These are phyloP conservation scores for Caenorhabditis remanei DNA, from an alignment of 1,140 invertebrate genomes.

Conservation along the genomic window DNA sequence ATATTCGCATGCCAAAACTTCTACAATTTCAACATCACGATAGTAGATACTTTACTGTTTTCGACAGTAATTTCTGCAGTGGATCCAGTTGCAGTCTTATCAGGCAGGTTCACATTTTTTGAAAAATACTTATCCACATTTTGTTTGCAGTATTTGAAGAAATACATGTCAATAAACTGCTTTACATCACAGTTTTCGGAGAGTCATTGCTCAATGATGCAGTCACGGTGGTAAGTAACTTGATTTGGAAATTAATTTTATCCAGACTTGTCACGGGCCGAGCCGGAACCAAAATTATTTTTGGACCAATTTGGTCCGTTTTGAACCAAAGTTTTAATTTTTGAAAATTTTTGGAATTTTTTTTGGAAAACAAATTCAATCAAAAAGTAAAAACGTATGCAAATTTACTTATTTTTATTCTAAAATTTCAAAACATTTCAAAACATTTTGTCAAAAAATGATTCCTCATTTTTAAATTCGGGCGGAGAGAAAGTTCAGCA, in stretches of 20 bases:
- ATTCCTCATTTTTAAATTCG: no score
- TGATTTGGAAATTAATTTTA: neutral
- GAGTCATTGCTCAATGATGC: conserved; percentile 98
- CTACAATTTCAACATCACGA: conserved; percentile 61
- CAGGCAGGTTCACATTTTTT: neutral
- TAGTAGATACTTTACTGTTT: conserved; percentile 84
- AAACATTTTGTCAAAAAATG: no score
- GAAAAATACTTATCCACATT: neutral
- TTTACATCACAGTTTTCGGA: conserved; percentile 98
- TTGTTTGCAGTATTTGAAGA: conserved; percentile 68
- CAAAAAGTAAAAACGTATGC: no score
- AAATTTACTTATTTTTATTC: no score
- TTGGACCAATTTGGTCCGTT: no score
- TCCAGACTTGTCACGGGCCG: no score
- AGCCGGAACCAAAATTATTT: neutral
- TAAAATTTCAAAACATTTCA: no score
- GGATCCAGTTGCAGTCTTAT: conserved; percentile 88
- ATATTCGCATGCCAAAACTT: conserved; percentile 62
- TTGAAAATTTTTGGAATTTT: no score
- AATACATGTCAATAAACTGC: conserved; percentile 83
- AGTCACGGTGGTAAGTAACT: conserved; percentile 88
- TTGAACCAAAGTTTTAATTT: no score
- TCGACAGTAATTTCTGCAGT: conserved; percentile 95
- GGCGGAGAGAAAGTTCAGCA: no score
- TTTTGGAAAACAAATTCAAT: no score